Evolutionary conservation across 2,888 invertebrate species (phyloP).

Genomic region (Eristalis arbustorum): DNA sequence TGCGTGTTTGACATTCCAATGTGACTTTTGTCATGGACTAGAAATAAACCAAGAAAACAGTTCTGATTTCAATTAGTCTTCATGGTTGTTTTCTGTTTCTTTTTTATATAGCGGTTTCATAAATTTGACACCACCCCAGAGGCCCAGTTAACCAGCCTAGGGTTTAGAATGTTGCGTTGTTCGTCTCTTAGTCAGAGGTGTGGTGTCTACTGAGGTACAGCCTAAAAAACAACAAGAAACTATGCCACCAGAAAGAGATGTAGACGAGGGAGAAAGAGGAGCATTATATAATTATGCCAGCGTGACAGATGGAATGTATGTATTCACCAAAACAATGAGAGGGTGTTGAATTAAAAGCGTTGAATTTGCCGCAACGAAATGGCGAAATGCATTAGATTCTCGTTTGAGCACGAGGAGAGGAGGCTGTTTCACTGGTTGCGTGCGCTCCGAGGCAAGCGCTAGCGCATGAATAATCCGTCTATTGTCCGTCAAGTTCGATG

Average conservation of each 20-base stretch:
- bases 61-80: constrained; percentile 4
- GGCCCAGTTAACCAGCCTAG: not conserved
- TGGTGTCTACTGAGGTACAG: not conserved
- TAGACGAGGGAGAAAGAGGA: not conserved
- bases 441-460: not conserved
- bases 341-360: constrained; percentile 15
- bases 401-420: not conserved
- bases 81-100: not conserved
- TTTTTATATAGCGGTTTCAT: not conserved
- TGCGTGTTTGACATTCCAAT: constrained; percentile 2
- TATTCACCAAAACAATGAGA: constrained; percentile 12
- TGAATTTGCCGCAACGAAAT: not conserved
- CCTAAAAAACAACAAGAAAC: not conserved
- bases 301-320: not conserved
- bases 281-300: not conserved
- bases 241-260: not conserved
- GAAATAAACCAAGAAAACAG: not conserved
- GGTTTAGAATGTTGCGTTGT: not conserved
- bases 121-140: not conserved
- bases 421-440: not conserved
- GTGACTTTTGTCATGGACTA: constrained; percentile 12
- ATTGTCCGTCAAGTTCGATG: not conserved
- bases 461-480: not conserved
- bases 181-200: not conserved
- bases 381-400: not conserved